Evolutionary conservation across 1,140 invertebrate genomes (phyloP), one percentile per base, ranked within the genome.

Genomic region (Zaprionus lachaisei): DNA sequence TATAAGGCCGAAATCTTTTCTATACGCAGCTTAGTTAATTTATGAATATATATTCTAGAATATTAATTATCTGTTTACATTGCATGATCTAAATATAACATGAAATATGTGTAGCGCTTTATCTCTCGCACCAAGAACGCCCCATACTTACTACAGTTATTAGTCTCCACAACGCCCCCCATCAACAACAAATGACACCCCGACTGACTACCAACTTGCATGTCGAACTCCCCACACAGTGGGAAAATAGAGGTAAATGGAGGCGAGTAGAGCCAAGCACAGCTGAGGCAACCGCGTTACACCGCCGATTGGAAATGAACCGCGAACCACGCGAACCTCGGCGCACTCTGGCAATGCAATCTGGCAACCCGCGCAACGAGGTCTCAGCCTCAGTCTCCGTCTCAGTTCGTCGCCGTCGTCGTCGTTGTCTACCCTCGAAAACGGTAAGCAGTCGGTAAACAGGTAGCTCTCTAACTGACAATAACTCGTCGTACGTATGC

Each of bases 401-500:
- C 51, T 20, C 31, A 11, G 31, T 34, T 11, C 41, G n/a, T 47
- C 41, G 41, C n/a, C 41, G 41, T 9, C 41, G 41, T 44, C 15
- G 54, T 54, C 71, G 58, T 56, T 56, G 64, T 58, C 75, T 73
- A 77, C 75, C 71, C 72, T 79, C 72, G 76, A 34, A 74, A 79
- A 76, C 72, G 58, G 72, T 76, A 79, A 89, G 84, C 72, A 89
- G 85, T 71, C 83, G 83, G 85, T 90, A 90, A 90, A 90, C 85
- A 91, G 85, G 85, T 90, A 90, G 85, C 85, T 87, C 85, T 90
- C 85, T 90, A 90, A 90, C 85, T 90, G 85, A 90, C 85, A 90
- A 90, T 90, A 90, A 90, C 85, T 90, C 85, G 85, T 89, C 85
- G 81, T 90, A 80, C 79, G 82, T 72, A 85, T 81, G 79, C 76